Base-by-base conservation (phyloP, 2,888 invertebrate genomes). In the Operophtera brumata region DNA sequence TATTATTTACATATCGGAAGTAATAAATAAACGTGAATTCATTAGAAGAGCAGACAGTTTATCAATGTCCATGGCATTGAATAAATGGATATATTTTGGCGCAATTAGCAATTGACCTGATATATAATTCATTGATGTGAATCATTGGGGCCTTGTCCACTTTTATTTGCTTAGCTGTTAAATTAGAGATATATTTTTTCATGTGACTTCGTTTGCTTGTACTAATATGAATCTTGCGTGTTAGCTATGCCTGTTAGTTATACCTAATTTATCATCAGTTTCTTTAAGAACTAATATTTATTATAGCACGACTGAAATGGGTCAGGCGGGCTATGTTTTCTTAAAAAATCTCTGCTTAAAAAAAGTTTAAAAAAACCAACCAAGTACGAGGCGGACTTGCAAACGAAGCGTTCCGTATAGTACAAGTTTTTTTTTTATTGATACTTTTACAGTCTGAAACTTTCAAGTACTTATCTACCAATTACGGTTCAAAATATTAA, bases 111-210 rank as follows among this genome's bases (percentile, higher is more conserved):
- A 51, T 37, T 25, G 34, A 44, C 39, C 25, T 51, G 12, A 43
- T 58, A 48, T 39, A 55, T 53, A 45, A 61, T 56, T 56, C 42
- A 51, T 54, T 26, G 37, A 54, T 47, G 48, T 65, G 62, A 62
- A 57, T 59, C 61, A 62, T 35, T 41, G 7, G 6, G 37, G 42
- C 61, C 62, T 61, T 57, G 61, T 50, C 57, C 56, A 43, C 61
- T 61, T 54, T 56, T 44, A 54, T 48, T 54, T 53, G 43, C 49
- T 57, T 26, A 43, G 35, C 46, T 56, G 45, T 52, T 44, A 42
- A 36, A 57, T 9, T n/a, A 9, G 20, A 10, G 14, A 20, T 39
- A 13, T 36, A 7, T 36, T 36, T 36, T 12, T 13, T 13, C 6
- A 2, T n/a, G 11, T 11, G n/a, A 7, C 11, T 11, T n/a, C 12